A percentile compares a stretch with the other conserved stretches of the same genome.
phyloP scores from a whole-genome alignment of 2,113 vertebrate species.

The Ctenomys sociabilis region DNA sequence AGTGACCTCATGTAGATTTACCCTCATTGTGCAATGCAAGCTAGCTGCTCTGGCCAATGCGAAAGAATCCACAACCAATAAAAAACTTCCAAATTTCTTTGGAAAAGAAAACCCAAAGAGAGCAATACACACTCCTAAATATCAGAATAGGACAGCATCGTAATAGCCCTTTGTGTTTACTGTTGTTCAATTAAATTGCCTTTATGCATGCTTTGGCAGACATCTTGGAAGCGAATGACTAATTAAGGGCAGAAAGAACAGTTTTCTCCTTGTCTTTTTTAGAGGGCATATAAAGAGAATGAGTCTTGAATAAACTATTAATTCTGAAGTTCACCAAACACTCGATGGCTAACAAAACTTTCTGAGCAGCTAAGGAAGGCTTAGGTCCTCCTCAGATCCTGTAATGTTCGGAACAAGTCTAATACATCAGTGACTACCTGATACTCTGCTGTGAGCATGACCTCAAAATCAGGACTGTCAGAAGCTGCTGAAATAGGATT shows the following conservation, averaged over 20 bases:
- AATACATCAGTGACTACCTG: background rate
- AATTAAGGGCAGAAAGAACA: slow-evolving; percentile 66
- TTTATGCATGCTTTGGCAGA: slow-evolving; percentile 65
- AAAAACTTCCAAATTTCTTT: background rate
- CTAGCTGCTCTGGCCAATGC: background rate
- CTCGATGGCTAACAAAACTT: background rate
- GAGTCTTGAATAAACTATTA: slow-evolving; percentile 56
- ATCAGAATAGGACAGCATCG: slow-evolving; percentile 16
- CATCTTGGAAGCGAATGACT: slow-evolving; percentile 62
- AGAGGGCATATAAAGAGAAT: slow-evolving; percentile 58
- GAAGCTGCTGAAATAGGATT: background rate
- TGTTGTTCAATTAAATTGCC: slow-evolving; percentile 67
- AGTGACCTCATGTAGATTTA: background rate
- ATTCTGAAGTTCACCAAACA: slow-evolving; percentile 39
- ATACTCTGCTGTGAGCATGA: background rate
- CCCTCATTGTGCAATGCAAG: background rate
- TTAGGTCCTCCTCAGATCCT: background rate
- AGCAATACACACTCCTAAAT: background rate
- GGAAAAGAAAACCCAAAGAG: background rate
- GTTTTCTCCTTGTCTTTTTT: slow-evolving; percentile 56
- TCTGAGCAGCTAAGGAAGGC: background rate
- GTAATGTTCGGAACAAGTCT: background rate
- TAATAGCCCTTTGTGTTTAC: slow-evolving; percentile 34
- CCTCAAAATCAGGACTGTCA: background rate
- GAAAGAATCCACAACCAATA: background rate